These are phyloP conservation scores for Casuarius casuarius DNA, from an alignment of 2,113 vertebrate species.

Conservation along the genomic window DNA sequence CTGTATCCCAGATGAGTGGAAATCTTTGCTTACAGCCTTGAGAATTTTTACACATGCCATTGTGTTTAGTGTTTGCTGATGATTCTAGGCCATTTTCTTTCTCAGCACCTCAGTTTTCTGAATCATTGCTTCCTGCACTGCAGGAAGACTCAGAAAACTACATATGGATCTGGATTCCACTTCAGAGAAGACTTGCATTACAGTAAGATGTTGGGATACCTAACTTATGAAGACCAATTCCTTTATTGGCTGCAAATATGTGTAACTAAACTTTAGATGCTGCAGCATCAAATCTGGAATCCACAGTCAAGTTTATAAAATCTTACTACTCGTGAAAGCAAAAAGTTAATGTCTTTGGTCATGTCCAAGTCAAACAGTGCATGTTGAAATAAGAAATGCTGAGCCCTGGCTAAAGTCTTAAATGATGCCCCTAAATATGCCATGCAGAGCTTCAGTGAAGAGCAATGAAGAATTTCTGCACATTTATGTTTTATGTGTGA, in stretches of 20 bases:
- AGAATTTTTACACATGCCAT: neutral
- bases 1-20: neutral
- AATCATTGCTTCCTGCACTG: neutral
- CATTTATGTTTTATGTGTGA: neutral
- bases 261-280: neutral
- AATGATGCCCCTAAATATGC: neutral
- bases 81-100: neutral
- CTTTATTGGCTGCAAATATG: neutral
- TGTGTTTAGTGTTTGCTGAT: neutral
- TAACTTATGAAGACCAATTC: neutral
- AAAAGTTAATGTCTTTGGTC: neutral
- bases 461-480: neutral
- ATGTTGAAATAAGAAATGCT: neutral
- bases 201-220: neutral
- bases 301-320: neutral
- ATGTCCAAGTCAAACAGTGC: neutral
- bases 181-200: neutral
- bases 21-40: neutral
- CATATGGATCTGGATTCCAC: neutral
- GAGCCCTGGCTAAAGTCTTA: neutral
- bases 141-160: neutral
- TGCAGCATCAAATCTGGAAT: neutral
- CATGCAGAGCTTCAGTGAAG: neutral
- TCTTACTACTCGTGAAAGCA: neutral
- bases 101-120: neutral